phyloP scores from a whole-genome alignment of 2,113 vertebrate genomes.

The Apodemus sylvaticus region DNA sequence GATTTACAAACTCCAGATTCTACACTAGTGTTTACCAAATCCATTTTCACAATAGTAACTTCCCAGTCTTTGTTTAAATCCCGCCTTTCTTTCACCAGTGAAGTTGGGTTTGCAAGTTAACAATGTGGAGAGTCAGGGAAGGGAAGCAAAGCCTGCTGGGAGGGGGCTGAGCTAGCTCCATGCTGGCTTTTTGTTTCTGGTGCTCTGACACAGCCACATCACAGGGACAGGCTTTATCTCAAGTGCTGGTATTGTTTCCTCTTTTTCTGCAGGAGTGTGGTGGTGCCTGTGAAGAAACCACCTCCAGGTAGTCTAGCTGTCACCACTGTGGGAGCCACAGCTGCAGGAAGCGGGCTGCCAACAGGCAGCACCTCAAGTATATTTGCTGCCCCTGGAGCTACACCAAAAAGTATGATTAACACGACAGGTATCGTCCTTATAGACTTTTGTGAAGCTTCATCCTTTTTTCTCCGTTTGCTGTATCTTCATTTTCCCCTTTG shows the following conservation, averaged over 20 bases:
- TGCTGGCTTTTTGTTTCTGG: no score
- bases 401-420: constrained; percentile 99
- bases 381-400: constrained; percentile 93
- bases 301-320: constrained; percentile 92
- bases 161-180: not conserved
- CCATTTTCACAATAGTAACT: not conserved
- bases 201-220: no score
- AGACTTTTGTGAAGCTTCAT: constrained; percentile 87
- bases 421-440: constrained; percentile 92
- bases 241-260: not conserved
- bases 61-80: not conserved
- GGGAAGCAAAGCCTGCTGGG: not conserved
- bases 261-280: constrained; percentile 90
- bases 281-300: constrained; percentile 96
- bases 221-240: not conserved
- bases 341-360: constrained; percentile 87
- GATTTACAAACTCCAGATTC: not conserved
- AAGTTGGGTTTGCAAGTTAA: not conserved
- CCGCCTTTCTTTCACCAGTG: not conserved
- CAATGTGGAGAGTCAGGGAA: not conserved
- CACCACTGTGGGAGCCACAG: constrained; percentile 91
- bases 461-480: constrained; percentile 77
- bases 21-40: not conserved
- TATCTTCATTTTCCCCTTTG: constrained; percentile 72
- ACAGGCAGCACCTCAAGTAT: constrained; percentile 93